Conservation (phyloP, 2,888 invertebrate species). For the Temnothorax ravouxi region DNA sequence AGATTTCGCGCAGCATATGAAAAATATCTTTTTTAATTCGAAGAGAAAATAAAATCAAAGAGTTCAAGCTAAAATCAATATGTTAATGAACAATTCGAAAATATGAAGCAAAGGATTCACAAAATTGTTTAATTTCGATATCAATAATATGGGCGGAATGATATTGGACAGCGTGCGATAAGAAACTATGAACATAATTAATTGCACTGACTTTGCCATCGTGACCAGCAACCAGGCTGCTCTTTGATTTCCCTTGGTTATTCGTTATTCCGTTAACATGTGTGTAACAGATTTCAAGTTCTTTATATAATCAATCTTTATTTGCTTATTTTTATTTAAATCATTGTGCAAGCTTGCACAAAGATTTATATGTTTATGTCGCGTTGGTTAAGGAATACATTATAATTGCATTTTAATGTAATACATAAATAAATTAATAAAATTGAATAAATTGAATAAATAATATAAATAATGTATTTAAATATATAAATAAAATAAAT, state of each 20-base stretch:
- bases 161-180: conserved; percentile 1
- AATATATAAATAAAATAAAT: conserved; percentile 1
- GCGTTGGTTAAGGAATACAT: not conserved
- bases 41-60: not conserved
- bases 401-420: not conserved
- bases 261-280: not conserved
- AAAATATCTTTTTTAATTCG: not conserved
- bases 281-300: not conserved
- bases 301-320: not conserved
- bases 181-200: not conserved
- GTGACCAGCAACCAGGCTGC: not conserved
- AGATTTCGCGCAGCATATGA: not conserved
- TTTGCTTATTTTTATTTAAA: not conserved
- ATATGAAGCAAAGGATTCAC: not conserved
- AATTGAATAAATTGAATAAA: not conserved
- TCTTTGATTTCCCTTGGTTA: not conserved
- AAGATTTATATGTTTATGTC: not conserved
- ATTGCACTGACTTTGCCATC: not conserved
- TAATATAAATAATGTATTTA: not conserved
- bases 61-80: not conserved
- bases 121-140: not conserved
- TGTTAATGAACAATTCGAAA: not conserved
- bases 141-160: not conserved
- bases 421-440: not conserved
- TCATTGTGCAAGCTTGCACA: not conserved